A percentile compares a stretch with the other conserved stretches of the same genome.
These are phyloP conservation scores for Phaonia tiefii DNA, from an alignment of 2,888 invertebrate species.

Conservation along the genomic window DNA sequence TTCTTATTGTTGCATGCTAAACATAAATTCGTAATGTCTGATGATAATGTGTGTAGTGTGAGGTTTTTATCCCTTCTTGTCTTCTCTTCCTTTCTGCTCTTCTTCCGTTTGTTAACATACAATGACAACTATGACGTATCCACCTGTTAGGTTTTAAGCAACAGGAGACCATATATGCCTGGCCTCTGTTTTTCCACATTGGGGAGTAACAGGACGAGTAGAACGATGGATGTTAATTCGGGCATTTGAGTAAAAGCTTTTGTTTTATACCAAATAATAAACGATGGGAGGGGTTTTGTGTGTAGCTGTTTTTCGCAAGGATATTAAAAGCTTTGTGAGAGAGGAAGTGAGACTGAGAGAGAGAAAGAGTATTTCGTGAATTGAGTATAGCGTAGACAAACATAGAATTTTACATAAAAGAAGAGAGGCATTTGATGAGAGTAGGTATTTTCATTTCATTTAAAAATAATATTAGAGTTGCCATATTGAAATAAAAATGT, in stretches of 20 bases:
- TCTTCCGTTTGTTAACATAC: constrained; percentile 55
- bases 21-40: constrained; percentile 14
- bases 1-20: background rate
- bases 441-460: no score
- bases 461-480: no score
- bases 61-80: constrained; percentile 30
- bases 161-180: constrained; percentile 74
- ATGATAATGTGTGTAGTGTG: constrained; percentile 1
- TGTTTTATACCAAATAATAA: background rate
- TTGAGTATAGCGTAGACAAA: background rate
- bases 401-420: background rate
- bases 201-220: background rate
- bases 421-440: no score
- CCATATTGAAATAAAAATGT: no score
- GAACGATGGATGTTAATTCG: background rate
- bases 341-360: background rate
- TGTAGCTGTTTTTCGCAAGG: background rate
- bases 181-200: background rate
- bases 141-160: constrained; percentile 77
- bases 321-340: no score
- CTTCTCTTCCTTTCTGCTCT: no score
- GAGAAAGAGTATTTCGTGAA: background rate
- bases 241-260: background rate
- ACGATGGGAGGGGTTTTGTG: background rate
- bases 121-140: constrained; percentile 68